A percentile compares a stretch with the other conserved stretches of the same genome.
Evolutionary conservation across 2,888 invertebrate species (phyloP).

Genomic region (Lepidocyrtinus sp.): DNA sequence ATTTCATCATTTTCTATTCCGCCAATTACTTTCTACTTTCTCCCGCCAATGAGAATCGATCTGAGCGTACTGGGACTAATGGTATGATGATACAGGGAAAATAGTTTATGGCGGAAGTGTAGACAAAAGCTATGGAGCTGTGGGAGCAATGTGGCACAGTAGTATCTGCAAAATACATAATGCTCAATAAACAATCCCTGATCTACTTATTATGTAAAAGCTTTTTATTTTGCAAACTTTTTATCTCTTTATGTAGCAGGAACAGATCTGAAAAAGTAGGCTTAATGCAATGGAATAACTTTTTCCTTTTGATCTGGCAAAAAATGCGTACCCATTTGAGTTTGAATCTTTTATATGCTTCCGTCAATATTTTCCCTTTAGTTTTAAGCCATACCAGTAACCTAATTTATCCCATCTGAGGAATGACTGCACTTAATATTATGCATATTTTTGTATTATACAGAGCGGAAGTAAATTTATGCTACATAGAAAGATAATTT

Average conservation of each 20-base stretch:
- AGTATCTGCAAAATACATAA: slow-evolving; percentile 22
- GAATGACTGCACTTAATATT: background rate
- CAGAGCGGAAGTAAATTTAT: background rate
- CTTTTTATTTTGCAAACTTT: background rate
- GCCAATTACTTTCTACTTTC: too few relatives aligned
- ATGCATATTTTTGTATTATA: background rate
- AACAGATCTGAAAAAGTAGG: background rate
- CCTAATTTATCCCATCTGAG: background rate
- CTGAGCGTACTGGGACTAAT: too few relatives aligned
- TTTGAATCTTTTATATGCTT: background rate
- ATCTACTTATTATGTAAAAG: slow-evolving; percentile 56
- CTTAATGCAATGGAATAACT: background rate
- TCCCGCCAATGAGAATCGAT: background rate
- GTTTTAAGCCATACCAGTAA: background rate
- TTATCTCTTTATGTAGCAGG: too few relatives aligned
- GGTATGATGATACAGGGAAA: too few relatives aligned
- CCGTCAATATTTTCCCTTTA: slow-evolving; percentile 30
- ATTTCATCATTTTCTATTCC: background rate
- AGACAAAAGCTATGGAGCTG: background rate
- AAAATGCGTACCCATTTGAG: background rate
- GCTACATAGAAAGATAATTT: background rate
- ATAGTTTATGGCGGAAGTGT: too few relatives aligned
- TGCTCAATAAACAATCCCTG: slow-evolving; percentile 42
- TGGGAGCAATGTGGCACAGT: background rate
- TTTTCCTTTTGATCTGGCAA: background rate